Conservation (phyloP, 2,797 vertebrate species). For the Peromyscus attwateri region DNA sequence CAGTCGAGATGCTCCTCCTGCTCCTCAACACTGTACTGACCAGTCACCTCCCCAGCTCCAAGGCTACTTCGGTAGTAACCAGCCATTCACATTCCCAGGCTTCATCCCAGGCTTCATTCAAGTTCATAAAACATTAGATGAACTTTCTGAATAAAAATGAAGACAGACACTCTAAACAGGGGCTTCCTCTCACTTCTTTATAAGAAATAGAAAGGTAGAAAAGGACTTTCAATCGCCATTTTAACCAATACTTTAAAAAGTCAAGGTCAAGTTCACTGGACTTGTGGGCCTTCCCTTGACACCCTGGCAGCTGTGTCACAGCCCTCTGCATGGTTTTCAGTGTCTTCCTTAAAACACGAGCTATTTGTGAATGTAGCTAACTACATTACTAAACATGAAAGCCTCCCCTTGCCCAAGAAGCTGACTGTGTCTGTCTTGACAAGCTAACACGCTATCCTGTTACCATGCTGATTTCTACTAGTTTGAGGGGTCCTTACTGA, state of each 20-base stretch:
- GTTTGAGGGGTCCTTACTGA: not conserved
- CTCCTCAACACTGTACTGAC: not conserved
- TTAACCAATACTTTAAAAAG: slow-evolving; percentile 23
- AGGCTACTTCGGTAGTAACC: not conserved
- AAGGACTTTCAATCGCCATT: not conserved
- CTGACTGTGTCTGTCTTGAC: not conserved
- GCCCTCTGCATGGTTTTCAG: not conserved
- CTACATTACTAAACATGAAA: not conserved
- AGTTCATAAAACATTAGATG: not conserved
- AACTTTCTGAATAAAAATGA: slow-evolving; percentile 18
- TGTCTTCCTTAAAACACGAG: not conserved
- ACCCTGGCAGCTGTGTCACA: not conserved
- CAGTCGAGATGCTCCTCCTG: not conserved
- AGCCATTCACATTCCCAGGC: not conserved
- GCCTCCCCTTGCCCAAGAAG: not conserved
- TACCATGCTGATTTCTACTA: not conserved
- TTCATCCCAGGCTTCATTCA: not conserved
- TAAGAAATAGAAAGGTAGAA: slow-evolving; percentile 22
- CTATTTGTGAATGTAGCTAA: not conserved
- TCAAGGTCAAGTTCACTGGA: not conserved
- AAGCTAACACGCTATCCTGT: not conserved
- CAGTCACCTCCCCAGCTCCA: not conserved
- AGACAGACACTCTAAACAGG: not conserved
- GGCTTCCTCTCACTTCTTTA: not conserved
- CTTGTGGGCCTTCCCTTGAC: not conserved